Evolutionary conservation across 2,797 vertebrate genomes (phyloP), one percentile per base, ranked within the genome.

Genomic region (Nannoperca obscura): DNA sequence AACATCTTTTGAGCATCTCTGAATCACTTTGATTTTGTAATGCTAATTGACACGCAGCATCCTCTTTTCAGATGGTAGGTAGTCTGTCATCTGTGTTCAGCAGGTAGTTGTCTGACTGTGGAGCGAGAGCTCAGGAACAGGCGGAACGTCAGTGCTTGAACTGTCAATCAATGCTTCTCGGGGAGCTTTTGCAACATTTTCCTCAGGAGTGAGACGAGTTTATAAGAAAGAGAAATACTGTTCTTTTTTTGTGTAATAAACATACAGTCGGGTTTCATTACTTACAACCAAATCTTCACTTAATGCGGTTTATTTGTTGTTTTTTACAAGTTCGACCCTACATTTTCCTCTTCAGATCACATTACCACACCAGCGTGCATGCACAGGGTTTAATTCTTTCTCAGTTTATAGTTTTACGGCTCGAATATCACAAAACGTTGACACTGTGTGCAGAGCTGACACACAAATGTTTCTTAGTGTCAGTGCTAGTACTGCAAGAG

Each of bases 381-480:
- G 50, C 53, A 50, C 2, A 15, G 50, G 3, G 19, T 54, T 79
- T 74, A 57, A 22, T 78, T 74, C 46, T 47, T 46, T 63, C 19
- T 30, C 58, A 61, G 38, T 69, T 67, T 32, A 69, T 80, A 42
- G 74, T 89, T 88, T 85, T 69, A 86, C 83, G 60, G 55, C 69
- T 77, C 46, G 22, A 83, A 84, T 77, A 60, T 78, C 71, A 82
- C 62, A 79, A 73, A 84, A 74, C 60, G 42, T 79, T 10, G 58
- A 72, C 84, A 73, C 40, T 32, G 20, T 75, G 49, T 74, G 71
- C 71, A 59, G 40, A 44, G 73, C 64, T 83, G 74, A 88, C 77
- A 84, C 78, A 72, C 73, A 81, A 83, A 86, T 83, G 73, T 88
- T 85, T 83, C 71, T 83, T 63, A 61, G 65, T 75, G 84, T 83